phyloP scores from a whole-genome alignment of 2,797 vertebrate species.

The Iguana delicatissima region DNA sequence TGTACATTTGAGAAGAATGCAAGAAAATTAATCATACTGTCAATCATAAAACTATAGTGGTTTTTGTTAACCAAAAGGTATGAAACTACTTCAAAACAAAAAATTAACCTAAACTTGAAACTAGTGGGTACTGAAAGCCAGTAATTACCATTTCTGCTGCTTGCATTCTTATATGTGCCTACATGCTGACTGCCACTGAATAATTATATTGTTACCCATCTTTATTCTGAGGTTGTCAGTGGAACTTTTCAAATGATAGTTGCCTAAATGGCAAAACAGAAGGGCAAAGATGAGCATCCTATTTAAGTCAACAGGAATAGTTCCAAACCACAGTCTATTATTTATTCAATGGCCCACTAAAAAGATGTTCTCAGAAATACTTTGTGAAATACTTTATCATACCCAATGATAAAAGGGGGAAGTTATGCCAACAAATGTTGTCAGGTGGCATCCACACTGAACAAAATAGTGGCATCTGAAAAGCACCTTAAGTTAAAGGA shows the following conservation, averaged over 20 bases:
- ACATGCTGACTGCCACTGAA: not conserved
- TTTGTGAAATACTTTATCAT: not conserved
- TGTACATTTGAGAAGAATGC: conserved; percentile 8
- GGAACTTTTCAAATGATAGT: not conserved
- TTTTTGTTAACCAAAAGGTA: conserved; percentile 31
- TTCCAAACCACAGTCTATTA: not conserved
- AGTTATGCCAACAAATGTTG: not conserved
- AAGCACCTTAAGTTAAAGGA: not conserved
- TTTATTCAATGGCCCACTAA: no score
- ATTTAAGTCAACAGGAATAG: not conserved
- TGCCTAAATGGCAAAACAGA: conserved; percentile 17
- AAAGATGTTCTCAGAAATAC: not conserved
- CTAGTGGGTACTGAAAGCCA: conserved; percentile 46
- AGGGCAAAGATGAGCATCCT: not conserved
- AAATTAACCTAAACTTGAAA: conserved; percentile 41
- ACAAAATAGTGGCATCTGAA: not conserved
- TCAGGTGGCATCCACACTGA: not conserved
- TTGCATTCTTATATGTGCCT: conserved; percentile 27
- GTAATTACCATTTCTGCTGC: conserved; percentile 23
- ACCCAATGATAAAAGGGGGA: not conserved
- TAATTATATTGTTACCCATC: not conserved
- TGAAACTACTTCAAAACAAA: conserved; percentile 3
- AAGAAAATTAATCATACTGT: conserved; percentile 35
- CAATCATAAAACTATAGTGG: conserved; percentile 26
- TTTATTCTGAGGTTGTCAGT: not conserved